Evolutionary conservation across 2,113 vertebrate species (phyloP).

Genomic region (pig (Sus scrofa)): T2T-Sscrofa CM000819.6:103432501-103433000

Average conservation of each 20-base stretch:
- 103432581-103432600: neutral
- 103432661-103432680: neutral
- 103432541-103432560: neutral
- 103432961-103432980: neutral
- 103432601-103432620: neutral
- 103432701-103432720: neutral
- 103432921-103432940: neutral
- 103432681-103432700: neutral
- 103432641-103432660: neutral
- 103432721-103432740: neutral
- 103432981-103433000: neutral
- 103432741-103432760: neutral
- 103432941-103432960: conserved; percentile 2
- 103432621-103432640: neutral
- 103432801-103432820: neutral
- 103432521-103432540: neutral
- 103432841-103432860: neutral
- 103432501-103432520: neutral
- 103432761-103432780: neutral
- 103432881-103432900: neutral
- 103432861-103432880: neutral
- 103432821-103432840: neutral
- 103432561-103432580: neutral
- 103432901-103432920: neutral
- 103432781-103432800: neutral